These are phyloP conservation scores for Heliconius eleuchia DNA, from an alignment of 1,140 invertebrate species.

Conservation along the genomic window DNA sequence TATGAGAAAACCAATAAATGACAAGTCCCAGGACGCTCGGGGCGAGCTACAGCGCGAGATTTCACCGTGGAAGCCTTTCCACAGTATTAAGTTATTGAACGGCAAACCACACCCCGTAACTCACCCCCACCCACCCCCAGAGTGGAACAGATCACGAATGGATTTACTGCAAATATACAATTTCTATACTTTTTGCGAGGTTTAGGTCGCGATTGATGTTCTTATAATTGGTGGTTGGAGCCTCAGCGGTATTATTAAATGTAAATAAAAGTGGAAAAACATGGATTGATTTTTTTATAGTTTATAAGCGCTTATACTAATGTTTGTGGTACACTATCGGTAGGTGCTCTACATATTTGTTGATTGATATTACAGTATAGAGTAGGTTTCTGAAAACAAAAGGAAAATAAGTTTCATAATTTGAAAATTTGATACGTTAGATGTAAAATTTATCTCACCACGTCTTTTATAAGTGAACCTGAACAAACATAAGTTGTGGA, in stretches of 20 bases:
- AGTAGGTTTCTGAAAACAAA: too few relatives aligned
- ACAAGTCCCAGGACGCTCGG: constrained; percentile 54
- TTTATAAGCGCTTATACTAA: not conserved
- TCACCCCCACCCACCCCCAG: constrained; percentile 46
- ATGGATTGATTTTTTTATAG: constrained; percentile 2
- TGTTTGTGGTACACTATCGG: not conserved
- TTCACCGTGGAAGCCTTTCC: constrained; percentile 78
- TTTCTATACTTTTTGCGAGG: constrained; percentile 26
- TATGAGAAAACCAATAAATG: constrained; percentile 26
- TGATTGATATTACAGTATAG: not conserved
- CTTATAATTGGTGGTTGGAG: constrained; percentile 27
- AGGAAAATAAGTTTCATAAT: too few relatives aligned
- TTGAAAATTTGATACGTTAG: too few relatives aligned
- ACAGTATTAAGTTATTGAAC: constrained; percentile 80
- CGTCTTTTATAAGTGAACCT: too few relatives aligned
- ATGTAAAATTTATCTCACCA: too few relatives aligned
- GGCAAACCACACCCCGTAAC: constrained; percentile 79
- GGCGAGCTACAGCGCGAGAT: constrained; percentile 68
- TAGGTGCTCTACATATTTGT: not conserved
- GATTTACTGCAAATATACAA: constrained; percentile 31
- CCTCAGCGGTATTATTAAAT: constrained; percentile 16
- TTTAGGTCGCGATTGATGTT: constrained; percentile 34
- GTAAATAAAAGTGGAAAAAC: not conserved
- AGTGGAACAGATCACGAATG: constrained; percentile 56
- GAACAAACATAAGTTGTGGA: too few relatives aligned